phyloP scores from a whole-genome alignment of 2,888 invertebrate genomes.

The Dryococelus australis region DNA sequence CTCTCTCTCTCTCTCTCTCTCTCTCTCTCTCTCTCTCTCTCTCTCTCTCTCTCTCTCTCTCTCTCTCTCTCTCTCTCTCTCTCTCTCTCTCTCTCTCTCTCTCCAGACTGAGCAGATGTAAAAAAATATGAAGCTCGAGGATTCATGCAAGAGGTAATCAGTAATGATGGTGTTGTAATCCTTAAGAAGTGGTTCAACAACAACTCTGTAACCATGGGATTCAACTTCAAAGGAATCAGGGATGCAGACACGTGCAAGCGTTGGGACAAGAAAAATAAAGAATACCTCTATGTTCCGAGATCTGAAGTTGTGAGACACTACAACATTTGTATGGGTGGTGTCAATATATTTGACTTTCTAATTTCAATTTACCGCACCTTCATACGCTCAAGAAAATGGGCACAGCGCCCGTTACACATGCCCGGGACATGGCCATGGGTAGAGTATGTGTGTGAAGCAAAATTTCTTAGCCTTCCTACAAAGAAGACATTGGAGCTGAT shows the following conservation, averaged over 20 bases:
- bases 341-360: slow-evolving; percentile 46
- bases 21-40: too few species aligned
- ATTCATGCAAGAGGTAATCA: slow-evolving; percentile 32
- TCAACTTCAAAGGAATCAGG: slow-evolving; percentile 42
- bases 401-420: slow-evolving; percentile 44
- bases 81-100: slow-evolving; percentile 39
- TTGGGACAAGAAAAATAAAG: slow-evolving; percentile 40
- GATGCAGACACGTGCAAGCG: neutral
- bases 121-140: slow-evolving; percentile 30
- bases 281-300: slow-evolving; percentile 40
- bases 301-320: slow-evolving; percentile 44
- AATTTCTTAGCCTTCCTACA: neutral
- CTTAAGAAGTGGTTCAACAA: slow-evolving; percentile 46
- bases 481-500: slow-evolving; percentile 6
- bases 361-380: slow-evolving; percentile 43
- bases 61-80: slow-evolving; percentile 38
- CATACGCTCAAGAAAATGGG: slow-evolving; percentile 44
- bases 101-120: slow-evolving; percentile 39
- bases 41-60: slow-evolving; percentile 34
- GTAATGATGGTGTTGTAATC: slow-evolving; percentile 37
- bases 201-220: slow-evolving; percentile 45
- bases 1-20: too few species aligned
- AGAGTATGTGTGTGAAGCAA: slow-evolving; percentile 39
- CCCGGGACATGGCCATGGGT: slow-evolving; percentile 46
- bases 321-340: slow-evolving; percentile 48